Conservation (phyloP, 2,888 invertebrate species). For the Shargacucullia verbasci region DNA sequence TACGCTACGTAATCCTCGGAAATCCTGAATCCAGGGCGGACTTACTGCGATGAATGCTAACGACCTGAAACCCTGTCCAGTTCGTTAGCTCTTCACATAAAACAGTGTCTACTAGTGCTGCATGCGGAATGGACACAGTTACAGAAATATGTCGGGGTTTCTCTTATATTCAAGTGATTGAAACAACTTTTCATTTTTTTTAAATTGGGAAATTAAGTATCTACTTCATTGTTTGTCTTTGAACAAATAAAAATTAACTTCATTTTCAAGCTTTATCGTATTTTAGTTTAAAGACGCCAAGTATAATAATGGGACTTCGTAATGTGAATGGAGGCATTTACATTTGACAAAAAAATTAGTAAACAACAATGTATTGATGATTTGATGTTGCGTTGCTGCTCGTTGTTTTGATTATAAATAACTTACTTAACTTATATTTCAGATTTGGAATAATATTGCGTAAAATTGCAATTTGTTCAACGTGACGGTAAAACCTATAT, state of each 20-base stretch:
- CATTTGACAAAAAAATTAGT: too few species aligned
- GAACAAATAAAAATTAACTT: too few species aligned
- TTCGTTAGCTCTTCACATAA: slow-evolving; percentile 45
- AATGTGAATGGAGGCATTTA: too few species aligned
- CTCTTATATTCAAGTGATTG: slow-evolving; percentile 7
- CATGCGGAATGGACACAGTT: slow-evolving; percentile 36
- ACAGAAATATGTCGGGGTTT: slow-evolving; percentile 37
- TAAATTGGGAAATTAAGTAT: too few species aligned
- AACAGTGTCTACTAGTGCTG: slow-evolving; percentile 42
- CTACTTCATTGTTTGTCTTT: too few species aligned
- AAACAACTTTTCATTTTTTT: slow-evolving; percentile 1
- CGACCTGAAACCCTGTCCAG: slow-evolving; percentile 55
- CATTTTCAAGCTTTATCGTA: too few species aligned
- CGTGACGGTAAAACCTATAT: slow-evolving; percentile 8
- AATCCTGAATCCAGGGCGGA: slow-evolving; percentile 61
- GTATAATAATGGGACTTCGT: too few species aligned
- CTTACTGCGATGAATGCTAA: slow-evolving; percentile 69
- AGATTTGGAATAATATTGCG: too few species aligned
- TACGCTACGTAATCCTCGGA: slow-evolving; percentile 60
- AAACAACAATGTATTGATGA: too few species aligned
- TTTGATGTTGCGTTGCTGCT: too few species aligned
- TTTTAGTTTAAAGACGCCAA: too few species aligned
- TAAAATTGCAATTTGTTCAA: not conserved
- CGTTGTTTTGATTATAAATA: not conserved
- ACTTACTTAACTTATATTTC: too few species aligned